Evolutionary conservation across 2,888 invertebrate species (phyloP), one percentile per base, ranked within the genome.

Genomic region (Stenurella melanura): DNA sequence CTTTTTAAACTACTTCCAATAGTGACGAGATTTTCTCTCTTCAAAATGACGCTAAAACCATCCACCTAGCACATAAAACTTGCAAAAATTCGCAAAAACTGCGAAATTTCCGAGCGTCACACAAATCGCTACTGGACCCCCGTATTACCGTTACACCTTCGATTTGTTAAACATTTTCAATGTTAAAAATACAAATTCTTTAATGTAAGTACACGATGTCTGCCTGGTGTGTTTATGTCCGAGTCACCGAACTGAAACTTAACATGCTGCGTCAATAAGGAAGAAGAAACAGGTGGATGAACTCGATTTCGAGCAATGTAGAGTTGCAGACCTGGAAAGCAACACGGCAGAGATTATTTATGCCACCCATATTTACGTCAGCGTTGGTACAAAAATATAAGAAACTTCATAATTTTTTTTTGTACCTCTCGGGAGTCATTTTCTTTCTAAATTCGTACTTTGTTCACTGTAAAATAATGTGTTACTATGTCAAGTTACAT

Each of bases 231-330:
- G 61, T 72, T 78, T 78, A 66, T 74, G 75, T 70, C 63, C 63
- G 66, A 79, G 77, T 79, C 79, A 77, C 73, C 75, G 79, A 79
- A 79, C 77, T 79, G 79, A 75, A 79, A 73, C 69, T 74, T 71
- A 50, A 54, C 54, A 50, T 54, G 54, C 26, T 72, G 67, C 69
- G 72, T 72, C 66, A 75, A 78, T 76, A 77, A 79, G 77, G 76
- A 79, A 76, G 79, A 79, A 74, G 73, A 73, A 79, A 77, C 79
- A 77, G 79, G 79, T 79, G 74, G 79, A 79, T 79, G 79, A 79
- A 79, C 79, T 79, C 74, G 57, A 71, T n/a, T 34, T 74, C 74
- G 50, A 73, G 67, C 73, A 73, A 73, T 76, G 73, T 58, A 70
- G 66, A 74, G 63, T 63, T 77, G 77, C 42, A 66, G 74, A 70